Evolutionary conservation across 2,888 invertebrate species (phyloP), one percentile per base, ranked within the genome.

Genomic region (Drosophila monieri): DNA sequence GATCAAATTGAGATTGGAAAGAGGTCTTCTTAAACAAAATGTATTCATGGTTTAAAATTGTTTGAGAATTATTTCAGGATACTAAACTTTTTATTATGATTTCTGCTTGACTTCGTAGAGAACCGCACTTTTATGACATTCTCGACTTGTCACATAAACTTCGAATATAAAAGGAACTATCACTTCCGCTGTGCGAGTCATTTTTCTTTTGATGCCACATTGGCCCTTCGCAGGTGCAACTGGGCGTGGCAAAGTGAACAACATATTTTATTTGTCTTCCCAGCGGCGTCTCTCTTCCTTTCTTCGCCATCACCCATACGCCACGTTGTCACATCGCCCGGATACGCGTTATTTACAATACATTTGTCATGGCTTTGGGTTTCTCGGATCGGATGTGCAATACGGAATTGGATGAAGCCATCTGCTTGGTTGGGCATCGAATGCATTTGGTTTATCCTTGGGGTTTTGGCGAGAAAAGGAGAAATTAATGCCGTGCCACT

Each of bases 291-390:
- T 9, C 27, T 9, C 27, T 61, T 32, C 68, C 55, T 53, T 27
- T 51, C 23, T n/a, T 12, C 59, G 49, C 39, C 44, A 44, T 58
- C 55, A 57, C 74, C 61, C 60, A 60, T 76, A 69, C 60, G 48
- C 49, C 49, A 27, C 49, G 71, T 83, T 83, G 84, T 75, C 73
- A 62, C 85, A 72, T 74, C 67, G 68, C 85, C 73, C 76, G 73
- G 77, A 74, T 72, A 71, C 79, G 83, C 77, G 75, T 83, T 85
- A 80, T 80, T 75, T 86, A 78, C 76, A 77, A 76, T 61, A 84
- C 84, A 86, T 86, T 80, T 80, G 84, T 80, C 86, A 84, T 76
- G 69, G 78, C 80, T 76, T 84, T 76, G 79, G 56, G 59, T 76
- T 60, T 66, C 53, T 72, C 51, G 37, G 59, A 59, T 47, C 51